These are phyloP conservation scores for Athalia cordata DNA, from an alignment of 2,888 invertebrate species.

Conservation along the genomic window DNA sequence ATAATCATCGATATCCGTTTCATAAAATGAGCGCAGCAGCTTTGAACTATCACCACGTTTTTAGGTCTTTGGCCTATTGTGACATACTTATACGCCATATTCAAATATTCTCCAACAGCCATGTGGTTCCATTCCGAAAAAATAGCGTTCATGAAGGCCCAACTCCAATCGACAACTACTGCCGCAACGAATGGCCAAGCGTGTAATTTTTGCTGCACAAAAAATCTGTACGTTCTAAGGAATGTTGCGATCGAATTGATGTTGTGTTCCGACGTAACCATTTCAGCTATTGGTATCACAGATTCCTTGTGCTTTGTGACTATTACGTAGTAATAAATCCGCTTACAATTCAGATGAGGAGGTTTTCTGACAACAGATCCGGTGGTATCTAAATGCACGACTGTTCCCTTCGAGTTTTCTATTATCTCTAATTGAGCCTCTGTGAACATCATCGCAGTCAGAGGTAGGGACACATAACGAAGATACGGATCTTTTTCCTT, in stretches of 20 bases:
- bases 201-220: not conserved
- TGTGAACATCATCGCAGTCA: constrained; percentile 42
- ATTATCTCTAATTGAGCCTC: constrained; percentile 20
- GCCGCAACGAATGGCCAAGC: constrained; percentile 6
- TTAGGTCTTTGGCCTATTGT: not conserved
- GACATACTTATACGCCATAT: not conserved
- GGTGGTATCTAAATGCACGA: constrained; percentile 50
- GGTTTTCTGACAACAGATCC: constrained; percentile 47
- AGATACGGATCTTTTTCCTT: constrained; percentile 41
- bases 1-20: constrained; percentile 46
- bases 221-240: not conserved
- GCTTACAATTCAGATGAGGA: constrained; percentile 36
- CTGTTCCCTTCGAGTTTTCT: not conserved
- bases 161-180: constrained; percentile 20
- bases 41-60: constrained; percentile 44
- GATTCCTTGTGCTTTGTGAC: constrained; percentile 9
- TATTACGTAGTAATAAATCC: constrained; percentile 48
- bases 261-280: not conserved
- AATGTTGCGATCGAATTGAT: not conserved
- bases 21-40: constrained; percentile 51
- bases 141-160: not conserved
- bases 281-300: constrained; percentile 7
- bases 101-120: not conserved
- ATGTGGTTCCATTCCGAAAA: not conserved
- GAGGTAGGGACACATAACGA: constrained; percentile 38